Evolutionary conservation across 2,888 invertebrate species (phyloP).

Genomic region (Heliconius sara): DNA sequence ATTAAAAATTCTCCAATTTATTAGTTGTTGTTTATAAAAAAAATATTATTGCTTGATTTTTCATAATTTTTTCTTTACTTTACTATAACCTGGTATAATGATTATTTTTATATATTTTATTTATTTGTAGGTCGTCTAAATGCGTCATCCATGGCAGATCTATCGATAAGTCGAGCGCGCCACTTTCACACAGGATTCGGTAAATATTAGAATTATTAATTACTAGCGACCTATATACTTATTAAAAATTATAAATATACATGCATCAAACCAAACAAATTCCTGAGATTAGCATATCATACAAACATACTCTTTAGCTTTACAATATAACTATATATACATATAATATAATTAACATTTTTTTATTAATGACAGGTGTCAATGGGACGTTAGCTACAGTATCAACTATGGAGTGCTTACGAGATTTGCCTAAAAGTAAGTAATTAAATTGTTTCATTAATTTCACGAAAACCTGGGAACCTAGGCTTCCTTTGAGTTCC

Average conservation of each 20-base stretch:
- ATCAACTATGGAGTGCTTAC: slow-evolving; percentile 68
- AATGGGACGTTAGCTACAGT: slow-evolving; percentile 82
- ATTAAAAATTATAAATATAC: no score
- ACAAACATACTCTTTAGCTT: no score
- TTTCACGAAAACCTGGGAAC: no score
- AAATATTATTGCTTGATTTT: no score
- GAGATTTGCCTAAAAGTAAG: slow-evolving; percentile 68
- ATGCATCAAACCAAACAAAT: no score
- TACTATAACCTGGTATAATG: no score
- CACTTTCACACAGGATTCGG: slow-evolving; percentile 91
- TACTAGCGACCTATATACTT: no score
- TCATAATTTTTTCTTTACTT: not conserved
- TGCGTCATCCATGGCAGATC: slow-evolving; percentile 80
- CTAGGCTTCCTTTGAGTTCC: no score
- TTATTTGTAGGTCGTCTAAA: slow-evolving; percentile 61
- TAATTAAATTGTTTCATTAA: slow-evolving; percentile 37
- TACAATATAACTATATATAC: no score
- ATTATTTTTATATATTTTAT: not conserved
- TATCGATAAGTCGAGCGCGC: slow-evolving; percentile 85
- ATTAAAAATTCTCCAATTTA: no score
- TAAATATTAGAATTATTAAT: not conserved
- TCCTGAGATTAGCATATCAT: no score
- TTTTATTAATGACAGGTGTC: not conserved
- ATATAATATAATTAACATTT: not conserved
- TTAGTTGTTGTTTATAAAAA: no score